A percentile compares a stretch with the other conserved stretches of the same genome.
These are phyloP conservation scores for Beaufortia kweichowensis DNA, from an alignment of 2,113 vertebrate species.

Conservation along the genomic window DNA sequence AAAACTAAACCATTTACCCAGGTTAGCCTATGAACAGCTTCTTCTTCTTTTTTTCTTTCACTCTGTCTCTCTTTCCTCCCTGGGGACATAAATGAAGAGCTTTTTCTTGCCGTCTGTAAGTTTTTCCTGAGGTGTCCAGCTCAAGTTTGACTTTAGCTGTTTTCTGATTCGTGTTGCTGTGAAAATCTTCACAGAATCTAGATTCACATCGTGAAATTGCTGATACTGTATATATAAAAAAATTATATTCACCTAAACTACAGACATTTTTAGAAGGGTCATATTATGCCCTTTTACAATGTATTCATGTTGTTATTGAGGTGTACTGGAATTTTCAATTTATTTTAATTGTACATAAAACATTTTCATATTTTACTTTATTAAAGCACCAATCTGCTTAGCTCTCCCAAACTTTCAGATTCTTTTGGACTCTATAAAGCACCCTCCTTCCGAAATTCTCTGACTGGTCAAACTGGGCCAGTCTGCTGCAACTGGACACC, in stretches of 20 bases:
- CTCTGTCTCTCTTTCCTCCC: constrained; percentile 33
- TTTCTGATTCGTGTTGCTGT: neutral
- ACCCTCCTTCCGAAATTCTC: too few species aligned
- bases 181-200: neutral
- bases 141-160: constrained; percentile 41
- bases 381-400: too few species aligned
- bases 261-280: neutral
- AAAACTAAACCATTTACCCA: constrained; percentile 75
- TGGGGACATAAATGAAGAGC: constrained; percentile 26
- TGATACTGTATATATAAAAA: neutral
- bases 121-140: constrained; percentile 5
- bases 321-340: too few species aligned
- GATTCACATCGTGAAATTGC: neutral
- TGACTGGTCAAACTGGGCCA: too few species aligned
- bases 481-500: too few species aligned
- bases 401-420: too few species aligned
- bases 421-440: too few species aligned
- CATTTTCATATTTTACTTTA: too few species aligned
- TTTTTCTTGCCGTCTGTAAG: constrained; percentile 25
- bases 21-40: constrained; percentile 74
- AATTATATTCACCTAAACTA: neutral
- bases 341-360: too few species aligned
- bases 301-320: too few species aligned
- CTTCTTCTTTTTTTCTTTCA: constrained; percentile 40
- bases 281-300: too few species aligned